A percentile compares a stretch with the other conserved stretches of the same genome.
Evolutionary conservation across 2,888 invertebrate species (phyloP).

Genomic region (Schizotus pectinicornis): DNA sequence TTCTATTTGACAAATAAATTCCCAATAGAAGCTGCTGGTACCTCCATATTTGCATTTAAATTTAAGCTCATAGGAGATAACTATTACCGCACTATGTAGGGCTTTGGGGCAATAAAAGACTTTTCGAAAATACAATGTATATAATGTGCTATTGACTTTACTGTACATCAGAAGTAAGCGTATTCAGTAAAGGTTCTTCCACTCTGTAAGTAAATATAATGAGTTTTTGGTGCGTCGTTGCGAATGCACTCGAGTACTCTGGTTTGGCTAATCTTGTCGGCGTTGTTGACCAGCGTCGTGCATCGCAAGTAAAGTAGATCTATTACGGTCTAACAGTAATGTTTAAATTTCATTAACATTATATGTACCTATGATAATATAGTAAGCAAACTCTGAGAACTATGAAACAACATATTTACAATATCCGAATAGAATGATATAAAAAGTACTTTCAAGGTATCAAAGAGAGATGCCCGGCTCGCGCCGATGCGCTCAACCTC

Average conservation of each 20-base stretch:
- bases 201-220: slow-evolving; percentile 39
- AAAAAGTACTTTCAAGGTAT: slow-evolving; percentile 34
- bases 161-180: slow-evolving; percentile 51
- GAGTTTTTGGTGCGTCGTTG: slow-evolving; percentile 29
- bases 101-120: slow-evolving; percentile 31
- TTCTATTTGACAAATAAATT: too few species aligned
- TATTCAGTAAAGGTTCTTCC: slow-evolving; percentile 47
- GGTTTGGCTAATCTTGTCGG: too few species aligned
- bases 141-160: slow-evolving; percentile 53
- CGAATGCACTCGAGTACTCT: slow-evolving; percentile 11
- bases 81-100: slow-evolving; percentile 1
- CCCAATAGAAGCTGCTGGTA: too few species aligned
- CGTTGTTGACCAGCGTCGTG: slow-evolving; percentile 27
- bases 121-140: slow-evolving; percentile 50
- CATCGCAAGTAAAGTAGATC: slow-evolving; percentile 27
- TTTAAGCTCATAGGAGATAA: too few species aligned
- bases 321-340: slow-evolving; percentile 26
- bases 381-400: slow-evolving; percentile 36
- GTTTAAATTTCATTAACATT: slow-evolving; percentile 28
- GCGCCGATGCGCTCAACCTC: slow-evolving; percentile 19
- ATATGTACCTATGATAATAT: slow-evolving; percentile 31
- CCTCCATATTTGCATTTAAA: too few species aligned
- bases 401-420: slow-evolving; percentile 43
- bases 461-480: slow-evolving; percentile 16
- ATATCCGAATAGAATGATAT: slow-evolving; percentile 36